Conservation (phyloP, 2,888 invertebrate species). For the Heliconius aoede region DNA sequence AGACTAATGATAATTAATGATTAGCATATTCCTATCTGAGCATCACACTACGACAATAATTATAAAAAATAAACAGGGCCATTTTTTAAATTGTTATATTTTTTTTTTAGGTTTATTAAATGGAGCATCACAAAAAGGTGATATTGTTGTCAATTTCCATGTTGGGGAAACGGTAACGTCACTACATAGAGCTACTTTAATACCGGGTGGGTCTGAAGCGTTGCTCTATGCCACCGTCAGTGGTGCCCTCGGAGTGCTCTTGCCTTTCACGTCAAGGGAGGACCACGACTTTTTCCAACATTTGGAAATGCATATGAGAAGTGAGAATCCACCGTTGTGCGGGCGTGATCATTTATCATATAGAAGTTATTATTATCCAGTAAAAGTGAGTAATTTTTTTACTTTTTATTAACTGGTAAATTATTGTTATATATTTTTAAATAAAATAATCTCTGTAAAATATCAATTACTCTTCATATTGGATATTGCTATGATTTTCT, state of each 20-base stretch:
- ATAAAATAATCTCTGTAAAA: too few species aligned
- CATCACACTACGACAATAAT: background rate
- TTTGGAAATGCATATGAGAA: constrained; percentile 99
- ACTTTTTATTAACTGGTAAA: background rate
- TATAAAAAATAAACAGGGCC: background rate
- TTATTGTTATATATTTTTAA: too few species aligned
- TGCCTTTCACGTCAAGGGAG: constrained; percentile 97
- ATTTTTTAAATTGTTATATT: background rate
- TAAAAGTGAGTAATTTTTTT: constrained; percentile 87
- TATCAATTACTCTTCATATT: too few species aligned
- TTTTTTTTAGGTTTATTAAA: constrained; percentile 89
- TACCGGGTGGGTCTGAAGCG: constrained; percentile 98
- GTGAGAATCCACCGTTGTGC: constrained; percentile 97
- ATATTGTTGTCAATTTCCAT: constrained; percentile 96
- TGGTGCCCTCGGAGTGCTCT: constrained; percentile 95
- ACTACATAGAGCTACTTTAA: constrained; percentile 97
- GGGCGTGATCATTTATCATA: constrained; percentile 98
- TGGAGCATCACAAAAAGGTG: constrained; percentile 99
- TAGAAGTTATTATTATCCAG: constrained; percentile 98
- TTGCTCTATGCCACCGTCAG: constrained; percentile 97
- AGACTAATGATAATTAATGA: constrained; percentile 81
- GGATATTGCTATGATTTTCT: too few species aligned
- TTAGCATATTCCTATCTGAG: constrained; percentile 66
- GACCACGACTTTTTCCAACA: constrained; percentile 99
- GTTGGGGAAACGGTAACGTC: constrained; percentile 98